phyloP scores from a whole-genome alignment of 2,113 vertebrate species.

The Plecturocebus donacophilus region DNA sequence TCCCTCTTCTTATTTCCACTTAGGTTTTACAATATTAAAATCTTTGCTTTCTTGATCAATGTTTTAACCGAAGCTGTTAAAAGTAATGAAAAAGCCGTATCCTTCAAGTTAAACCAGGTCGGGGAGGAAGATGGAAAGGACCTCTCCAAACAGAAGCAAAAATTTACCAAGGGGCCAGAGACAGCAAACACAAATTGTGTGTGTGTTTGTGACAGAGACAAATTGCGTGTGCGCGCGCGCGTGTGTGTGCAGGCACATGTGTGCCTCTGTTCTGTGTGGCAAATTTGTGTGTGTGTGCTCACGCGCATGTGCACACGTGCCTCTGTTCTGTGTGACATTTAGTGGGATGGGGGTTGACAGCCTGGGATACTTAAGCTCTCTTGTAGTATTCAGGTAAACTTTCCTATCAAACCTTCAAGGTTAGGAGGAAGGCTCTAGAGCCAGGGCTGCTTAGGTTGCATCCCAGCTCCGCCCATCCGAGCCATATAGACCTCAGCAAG shows the following conservation, averaged over 20 bases:
- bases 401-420: fast-evolving
- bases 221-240: fast-evolving
- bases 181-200: neutral
- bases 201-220: neutral
- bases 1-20: neutral
- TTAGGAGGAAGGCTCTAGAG: neutral
- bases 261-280: neutral
- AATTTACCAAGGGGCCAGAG: neutral
- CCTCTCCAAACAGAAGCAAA: neutral
- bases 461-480: too few species aligned
- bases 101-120: neutral
- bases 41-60: neutral
- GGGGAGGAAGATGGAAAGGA: neutral
- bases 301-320: fast-evolving
- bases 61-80: neutral
- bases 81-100: neutral
- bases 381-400: neutral
- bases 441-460: neutral
- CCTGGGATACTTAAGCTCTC: fast-evolving
- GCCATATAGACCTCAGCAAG: neutral
- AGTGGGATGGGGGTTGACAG: too few species aligned
- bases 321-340: neutral
- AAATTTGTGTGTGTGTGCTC: neutral
- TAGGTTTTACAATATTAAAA: neutral
- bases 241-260: fast-evolving